A percentile compares a stretch with the other conserved stretches of the same genome.
Conservation (phyloP, 2,888 invertebrate genomes). For the Drosophila merina region DNA sequence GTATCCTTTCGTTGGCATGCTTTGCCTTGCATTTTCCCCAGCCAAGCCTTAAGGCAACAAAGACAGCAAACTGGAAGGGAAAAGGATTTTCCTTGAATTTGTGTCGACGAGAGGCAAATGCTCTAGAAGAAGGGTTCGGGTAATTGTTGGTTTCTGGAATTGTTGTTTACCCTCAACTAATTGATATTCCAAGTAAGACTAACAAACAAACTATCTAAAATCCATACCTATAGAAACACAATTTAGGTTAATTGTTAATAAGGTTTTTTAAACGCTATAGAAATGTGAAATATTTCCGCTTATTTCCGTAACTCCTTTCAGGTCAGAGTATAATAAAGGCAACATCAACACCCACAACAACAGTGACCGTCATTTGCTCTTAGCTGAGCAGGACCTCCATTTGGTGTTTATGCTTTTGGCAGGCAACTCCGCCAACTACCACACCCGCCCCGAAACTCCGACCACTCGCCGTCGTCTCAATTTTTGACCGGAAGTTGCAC, state of each 20-base stretch:
- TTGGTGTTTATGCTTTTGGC: conserved; percentile 58
- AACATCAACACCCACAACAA: conserved; percentile 31
- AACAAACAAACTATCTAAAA: neutral
- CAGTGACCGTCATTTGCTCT: conserved; percentile 30
- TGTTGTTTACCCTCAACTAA: neutral
- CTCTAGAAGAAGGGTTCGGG: conserved; percentile 6
- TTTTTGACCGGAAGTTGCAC: conserved; percentile 57
- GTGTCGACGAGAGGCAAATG: conserved; percentile 28
- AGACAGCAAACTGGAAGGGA: conserved; percentile 4
- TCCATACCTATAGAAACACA: too few relatives aligned
- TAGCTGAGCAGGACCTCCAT: conserved; percentile 53
- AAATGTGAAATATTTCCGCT: too few relatives aligned
- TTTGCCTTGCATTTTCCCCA: conserved; percentile 26
- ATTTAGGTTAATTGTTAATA: too few relatives aligned
- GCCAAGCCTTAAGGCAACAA: conserved; percentile 35
- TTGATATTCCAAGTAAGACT: neutral
- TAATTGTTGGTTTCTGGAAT: neutral
- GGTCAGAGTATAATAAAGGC: conserved; percentile 14
- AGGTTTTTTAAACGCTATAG: too few relatives aligned
- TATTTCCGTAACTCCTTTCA: neutral
- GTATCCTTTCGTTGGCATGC: conserved; percentile 23
- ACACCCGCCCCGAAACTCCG: conserved; percentile 3
- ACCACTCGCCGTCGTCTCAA: conserved; percentile 1
- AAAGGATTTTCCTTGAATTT: neutral
- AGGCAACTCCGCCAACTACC: conserved; percentile 38